Conservation (phyloP, 2,797 vertebrate species). For the Discoglossus pictus region DNA sequence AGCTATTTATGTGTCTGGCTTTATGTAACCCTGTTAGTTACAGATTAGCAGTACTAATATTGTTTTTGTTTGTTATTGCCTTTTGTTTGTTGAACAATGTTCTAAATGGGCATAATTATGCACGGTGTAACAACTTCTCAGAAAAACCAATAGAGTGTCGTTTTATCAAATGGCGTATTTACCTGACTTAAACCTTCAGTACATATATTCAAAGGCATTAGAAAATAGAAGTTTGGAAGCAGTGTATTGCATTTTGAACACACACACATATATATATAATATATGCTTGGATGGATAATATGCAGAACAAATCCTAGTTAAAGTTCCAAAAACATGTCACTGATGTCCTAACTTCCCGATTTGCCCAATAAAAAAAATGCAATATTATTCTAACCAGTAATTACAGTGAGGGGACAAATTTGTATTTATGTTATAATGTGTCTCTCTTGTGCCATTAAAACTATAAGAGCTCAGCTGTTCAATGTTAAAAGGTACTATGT, state of each 20-base stretch:
- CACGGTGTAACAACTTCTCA: not conserved
- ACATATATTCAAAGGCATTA: not conserved
- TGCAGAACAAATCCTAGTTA: too few species aligned
- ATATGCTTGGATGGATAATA: too few species aligned
- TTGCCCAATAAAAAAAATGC: too few species aligned
- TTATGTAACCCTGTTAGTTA: conserved; percentile 46
- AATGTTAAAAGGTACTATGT: too few species aligned
- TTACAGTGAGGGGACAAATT: too few species aligned
- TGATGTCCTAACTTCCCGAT: too few species aligned
- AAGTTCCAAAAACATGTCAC: too few species aligned
- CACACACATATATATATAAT: conserved; percentile 1
- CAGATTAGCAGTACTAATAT: conserved; percentile 57
- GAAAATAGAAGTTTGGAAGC: conserved; percentile 16
- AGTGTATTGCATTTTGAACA: conserved; percentile 6
- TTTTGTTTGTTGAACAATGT: conserved; percentile 53
- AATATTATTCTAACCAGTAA: too few species aligned
- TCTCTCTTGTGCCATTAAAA: too few species aligned
- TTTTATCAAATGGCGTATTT: not conserved
- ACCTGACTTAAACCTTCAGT: not conserved
- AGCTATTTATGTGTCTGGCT: conserved; percentile 17
- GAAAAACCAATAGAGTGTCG: not conserved
- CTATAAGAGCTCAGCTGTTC: too few species aligned
- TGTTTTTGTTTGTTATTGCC: conserved; percentile 55
- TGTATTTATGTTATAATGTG: too few species aligned
- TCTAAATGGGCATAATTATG: conserved; percentile 24